phyloP scores from a whole-genome alignment of 2,797 vertebrate species.

The Gymnodraco acuticeps region DNA sequence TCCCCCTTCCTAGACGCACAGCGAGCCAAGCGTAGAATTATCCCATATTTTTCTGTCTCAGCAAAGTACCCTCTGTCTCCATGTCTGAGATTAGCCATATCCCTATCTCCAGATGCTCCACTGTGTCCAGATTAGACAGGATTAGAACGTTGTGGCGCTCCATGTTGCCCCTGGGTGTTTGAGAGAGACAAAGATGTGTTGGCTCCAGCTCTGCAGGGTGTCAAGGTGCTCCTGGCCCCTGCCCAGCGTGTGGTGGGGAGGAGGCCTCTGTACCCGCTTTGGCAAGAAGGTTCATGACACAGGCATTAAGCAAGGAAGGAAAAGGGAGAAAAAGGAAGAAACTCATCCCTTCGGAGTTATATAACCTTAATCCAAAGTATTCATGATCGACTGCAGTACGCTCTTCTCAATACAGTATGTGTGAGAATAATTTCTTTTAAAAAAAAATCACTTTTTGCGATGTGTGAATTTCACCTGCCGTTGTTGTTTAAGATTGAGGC shows the following conservation, averaged over 20 bases:
- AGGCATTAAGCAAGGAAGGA: constrained; percentile 6
- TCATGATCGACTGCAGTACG: constrained; percentile 50
- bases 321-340: constrained; percentile 5
- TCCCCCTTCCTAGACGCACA: constrained; percentile 8
- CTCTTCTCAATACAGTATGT: constrained; percentile 29
- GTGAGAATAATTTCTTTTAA: constrained; percentile 25
- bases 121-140: constrained; percentile 85
- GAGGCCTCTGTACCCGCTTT: constrained; percentile 49
- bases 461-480: constrained; percentile 8
- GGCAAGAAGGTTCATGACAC: constrained; percentile 54
- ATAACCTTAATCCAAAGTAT: constrained; percentile 51
- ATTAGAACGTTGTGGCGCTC: constrained; percentile 78
- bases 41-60: constrained; percentile 71
- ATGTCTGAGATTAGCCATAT: constrained; percentile 83
- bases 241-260: constrained; percentile 40
- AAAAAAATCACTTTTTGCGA: constrained; percentile 5
- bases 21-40: constrained; percentile 45
- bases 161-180: constrained; percentile 71
- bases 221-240: constrained; percentile 61
- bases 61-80: constrained; percentile 76
- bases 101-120: constrained; percentile 82
- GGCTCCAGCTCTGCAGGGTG: constrained; percentile 63
- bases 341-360: constrained; percentile 41
- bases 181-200: constrained; percentile 69
- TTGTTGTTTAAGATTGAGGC: constrained; percentile 13